Base-by-base conservation (phyloP, 1,140 invertebrate genomes). In the Sminthurinus signatus region DNA sequence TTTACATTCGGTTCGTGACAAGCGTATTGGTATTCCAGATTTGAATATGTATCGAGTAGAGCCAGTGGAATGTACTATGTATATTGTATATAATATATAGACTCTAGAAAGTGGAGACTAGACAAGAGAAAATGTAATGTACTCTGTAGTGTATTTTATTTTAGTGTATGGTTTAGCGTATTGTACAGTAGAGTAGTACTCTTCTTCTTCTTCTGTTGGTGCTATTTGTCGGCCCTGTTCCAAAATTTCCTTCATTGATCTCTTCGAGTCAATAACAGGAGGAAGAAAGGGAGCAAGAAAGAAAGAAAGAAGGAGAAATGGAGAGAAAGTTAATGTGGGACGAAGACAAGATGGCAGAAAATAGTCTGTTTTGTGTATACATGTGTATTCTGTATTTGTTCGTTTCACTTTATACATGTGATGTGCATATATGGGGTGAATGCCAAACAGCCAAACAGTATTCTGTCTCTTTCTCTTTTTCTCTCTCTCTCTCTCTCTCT, bases 241-340 rank as follows among this genome's bases (percentile, higher is more conserved):
- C 62, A 64, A 64, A 64, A 58, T 64, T 64, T 64, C 56, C 36
- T 59, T 54, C 56, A 64, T 64, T 64, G 62, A 64, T 64, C 56
- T 51, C 44, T 17, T 21, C 28, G 27, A 58, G 55, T 64, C 62
- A 59, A 59, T 64, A 52, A 54, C 25, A 43, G 39, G 57, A 44
- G 57, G 42, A 43, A 59, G n/a, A n/a, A n/a, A n/a, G 46, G 27
- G 46, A 19, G 27, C 36, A 1, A 48, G 46, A 48, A 25, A n/a
- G n/a, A n/a, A n/a, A n/a, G n/a, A n/a, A n/a, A 48, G n/a, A 48
- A n/a, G n/a, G n/a, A n/a, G n/a, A n/a, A n/a, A n/a, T n/a, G 46
- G n/a, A 59, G 21, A 54, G 60, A 62, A 51, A 62, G 60, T 62
- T 54, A 62, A 62, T 62, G 60, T 25, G 39, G 27, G 60, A 36